These are phyloP conservation scores for Alces alces DNA, from an alignment of 2,113 vertebrate species.

Conservation along the genomic window DNA sequence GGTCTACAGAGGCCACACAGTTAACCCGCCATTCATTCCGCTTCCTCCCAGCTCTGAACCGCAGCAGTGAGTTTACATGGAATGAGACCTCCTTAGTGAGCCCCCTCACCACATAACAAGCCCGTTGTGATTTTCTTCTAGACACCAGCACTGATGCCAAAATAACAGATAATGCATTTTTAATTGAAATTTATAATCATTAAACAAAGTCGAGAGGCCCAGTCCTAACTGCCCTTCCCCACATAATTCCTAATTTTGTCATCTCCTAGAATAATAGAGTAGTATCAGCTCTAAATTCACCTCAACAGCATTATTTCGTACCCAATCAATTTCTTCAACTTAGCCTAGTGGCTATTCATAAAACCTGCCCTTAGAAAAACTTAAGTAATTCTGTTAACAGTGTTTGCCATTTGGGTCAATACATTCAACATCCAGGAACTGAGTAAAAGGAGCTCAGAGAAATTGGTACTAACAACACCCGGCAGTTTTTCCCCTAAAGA, in stretches of 20 bases:
- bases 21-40: not conserved
- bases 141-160: not conserved
- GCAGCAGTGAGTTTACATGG: not conserved
- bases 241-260: not conserved
- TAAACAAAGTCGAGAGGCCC: not conserved
- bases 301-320: not conserved
- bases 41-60: not conserved
- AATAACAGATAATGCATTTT: not conserved
- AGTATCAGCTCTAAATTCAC: not conserved
- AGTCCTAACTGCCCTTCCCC: not conserved
- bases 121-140: not conserved
- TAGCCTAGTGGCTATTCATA: not conserved
- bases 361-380: not conserved
- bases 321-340: not conserved
- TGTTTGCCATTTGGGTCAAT: not conserved
- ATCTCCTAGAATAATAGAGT: not conserved
- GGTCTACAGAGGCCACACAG: not conserved
- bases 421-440: not conserved
- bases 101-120: not conserved
- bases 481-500: not conserved
- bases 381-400: not conserved
- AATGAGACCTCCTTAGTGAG: not conserved
- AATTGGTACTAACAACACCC: not conserved
- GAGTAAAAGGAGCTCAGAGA: not conserved
- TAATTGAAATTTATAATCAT: constrained; percentile 14